phyloP scores from a whole-genome alignment of 2,888 invertebrate genomes.

The Sesia bembeciformis region DNA sequence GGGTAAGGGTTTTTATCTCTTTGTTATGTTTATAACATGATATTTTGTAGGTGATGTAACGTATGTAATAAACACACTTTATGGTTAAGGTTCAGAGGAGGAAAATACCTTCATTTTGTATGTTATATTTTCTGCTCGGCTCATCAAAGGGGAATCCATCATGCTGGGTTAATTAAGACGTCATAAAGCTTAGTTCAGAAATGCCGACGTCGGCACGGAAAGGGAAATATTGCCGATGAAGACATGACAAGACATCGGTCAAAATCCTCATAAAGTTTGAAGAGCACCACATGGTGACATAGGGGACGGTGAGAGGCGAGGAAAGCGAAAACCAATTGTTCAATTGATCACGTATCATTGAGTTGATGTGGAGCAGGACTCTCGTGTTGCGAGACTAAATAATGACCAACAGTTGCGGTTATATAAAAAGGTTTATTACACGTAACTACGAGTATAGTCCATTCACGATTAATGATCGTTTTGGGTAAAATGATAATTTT shows the following conservation, averaged over 20 bases:
- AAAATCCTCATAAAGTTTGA: constrained; percentile 4
- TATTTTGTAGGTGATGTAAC: neutral
- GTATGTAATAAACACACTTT: neutral
- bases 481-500: too few species aligned
- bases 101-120: neutral
- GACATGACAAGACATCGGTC: neutral
- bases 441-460: too few species aligned
- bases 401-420: neutral
- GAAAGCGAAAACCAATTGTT: constrained; percentile 28
- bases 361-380: constrained; percentile 1
- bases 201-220: neutral
- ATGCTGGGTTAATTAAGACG: neutral
- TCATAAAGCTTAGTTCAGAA: neutral
- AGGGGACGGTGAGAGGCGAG: constrained; percentile 3
- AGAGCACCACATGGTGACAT: constrained; percentile 1
- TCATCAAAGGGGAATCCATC: neutral
- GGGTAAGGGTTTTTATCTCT: constrained; percentile 4
- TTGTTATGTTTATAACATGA: neutral
- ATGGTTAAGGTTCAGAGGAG: neutral
- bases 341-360: constrained; percentile 41
- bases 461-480: too few species aligned
- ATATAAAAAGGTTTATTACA: too few species aligned
- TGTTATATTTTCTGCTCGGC: neutral
- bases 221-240: constrained; percentile 1
- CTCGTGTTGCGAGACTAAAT: neutral